Percentiles rank a stretch among this genome's conserved stretches.
phyloP scores from a whole-genome alignment of 2,113 vertebrate genomes.

The Mormyrus lacerda region DNA sequence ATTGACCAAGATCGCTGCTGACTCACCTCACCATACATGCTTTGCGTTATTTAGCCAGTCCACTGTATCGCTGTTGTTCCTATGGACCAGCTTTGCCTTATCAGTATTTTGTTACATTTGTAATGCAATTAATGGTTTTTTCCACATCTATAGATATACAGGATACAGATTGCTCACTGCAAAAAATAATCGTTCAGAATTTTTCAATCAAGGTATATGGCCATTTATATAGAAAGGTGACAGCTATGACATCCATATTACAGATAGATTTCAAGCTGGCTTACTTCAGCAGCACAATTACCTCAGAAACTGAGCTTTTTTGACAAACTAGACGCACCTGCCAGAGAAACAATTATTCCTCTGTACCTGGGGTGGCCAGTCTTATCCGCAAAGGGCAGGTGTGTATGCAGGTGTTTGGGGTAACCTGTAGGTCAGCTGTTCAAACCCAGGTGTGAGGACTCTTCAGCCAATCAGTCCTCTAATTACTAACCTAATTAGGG shows the following conservation, averaged over 20 bases:
- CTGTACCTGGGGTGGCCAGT: neutral
- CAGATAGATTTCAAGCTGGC: neutral
- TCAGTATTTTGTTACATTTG: neutral
- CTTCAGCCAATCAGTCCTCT: neutral
- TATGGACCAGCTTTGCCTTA: neutral
- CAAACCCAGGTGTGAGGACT: neutral
- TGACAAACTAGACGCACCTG: neutral
- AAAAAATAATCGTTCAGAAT: neutral
- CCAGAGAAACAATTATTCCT: neutral
- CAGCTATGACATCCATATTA: neutral
- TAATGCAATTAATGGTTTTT: neutral
- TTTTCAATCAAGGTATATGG: neutral
- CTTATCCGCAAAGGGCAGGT: neutral
- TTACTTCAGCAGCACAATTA: neutral
- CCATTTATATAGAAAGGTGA: neutral
- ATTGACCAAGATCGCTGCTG: neutral
- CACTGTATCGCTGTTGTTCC: neutral
- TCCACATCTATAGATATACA: neutral
- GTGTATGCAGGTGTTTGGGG: neutral
- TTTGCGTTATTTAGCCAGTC: neutral
- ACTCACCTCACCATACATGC: neutral
- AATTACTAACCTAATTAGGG: neutral
- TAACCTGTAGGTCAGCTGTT: neutral
- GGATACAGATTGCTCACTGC: neutral
- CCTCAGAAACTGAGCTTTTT: neutral